phyloP scores from a whole-genome alignment of 2,113 vertebrate species.

The Coptodon bakossiorum region DNA sequence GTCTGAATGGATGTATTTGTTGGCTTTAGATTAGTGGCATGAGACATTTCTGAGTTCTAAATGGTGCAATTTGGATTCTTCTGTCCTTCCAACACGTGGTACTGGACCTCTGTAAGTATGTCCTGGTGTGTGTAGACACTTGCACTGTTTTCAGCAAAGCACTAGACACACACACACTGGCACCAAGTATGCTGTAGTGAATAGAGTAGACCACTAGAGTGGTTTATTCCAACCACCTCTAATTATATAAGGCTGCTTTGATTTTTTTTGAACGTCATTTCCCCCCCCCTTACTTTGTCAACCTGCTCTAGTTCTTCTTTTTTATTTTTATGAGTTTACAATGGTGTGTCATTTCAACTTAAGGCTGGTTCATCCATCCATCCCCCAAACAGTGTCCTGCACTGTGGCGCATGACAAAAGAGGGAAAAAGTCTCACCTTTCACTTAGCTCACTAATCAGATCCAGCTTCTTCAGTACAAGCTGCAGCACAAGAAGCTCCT shows the following conservation, averaged over 20 bases:
- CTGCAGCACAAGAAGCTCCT: slow-evolving; percentile 89
- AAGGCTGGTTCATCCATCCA: not conserved
- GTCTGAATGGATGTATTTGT: not conserved
- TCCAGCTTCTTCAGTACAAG: slow-evolving; percentile 94
- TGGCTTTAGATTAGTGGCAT: not conserved
- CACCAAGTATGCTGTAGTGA: fast-evolving
- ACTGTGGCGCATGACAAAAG: not conserved
- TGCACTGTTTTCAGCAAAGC: not conserved
- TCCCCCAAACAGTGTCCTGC: not conserved
- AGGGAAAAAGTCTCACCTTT: slow-evolving; percentile 60
- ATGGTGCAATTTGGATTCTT: not conserved
- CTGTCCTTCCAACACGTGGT: fast-evolving
- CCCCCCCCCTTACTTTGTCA: fast-evolving
- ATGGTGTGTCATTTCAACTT: not conserved
- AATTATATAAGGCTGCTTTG: not conserved
- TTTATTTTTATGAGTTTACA: not conserved
- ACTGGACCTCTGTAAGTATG: not conserved
- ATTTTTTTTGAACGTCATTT: not conserved
- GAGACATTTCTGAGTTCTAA: not conserved
- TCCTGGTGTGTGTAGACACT: not conserved
- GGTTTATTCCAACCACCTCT: not conserved
- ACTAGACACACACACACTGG: not conserved
- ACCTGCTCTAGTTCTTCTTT: not conserved
- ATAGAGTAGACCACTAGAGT: not conserved
- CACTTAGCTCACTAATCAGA: slow-evolving; percentile 90